Conservation (phyloP, 2,888 invertebrate genomes). For the Horisme vitalbata region DNA sequence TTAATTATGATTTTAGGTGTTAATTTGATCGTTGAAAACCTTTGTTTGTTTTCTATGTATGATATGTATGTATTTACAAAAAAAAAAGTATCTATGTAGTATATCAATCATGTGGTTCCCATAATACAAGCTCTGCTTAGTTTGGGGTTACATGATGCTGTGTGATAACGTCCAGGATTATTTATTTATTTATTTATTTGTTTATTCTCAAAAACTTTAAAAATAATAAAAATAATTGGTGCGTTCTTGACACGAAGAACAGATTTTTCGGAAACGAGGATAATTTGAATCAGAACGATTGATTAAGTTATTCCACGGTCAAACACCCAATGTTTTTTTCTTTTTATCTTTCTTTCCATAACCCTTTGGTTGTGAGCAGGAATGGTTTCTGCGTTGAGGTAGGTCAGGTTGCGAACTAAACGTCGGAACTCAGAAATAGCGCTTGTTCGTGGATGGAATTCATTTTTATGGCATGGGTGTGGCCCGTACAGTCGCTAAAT, state of each 20-base stretch:
- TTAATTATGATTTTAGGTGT: conserved; percentile 60
- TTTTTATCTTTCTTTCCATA: conserved; percentile 8
- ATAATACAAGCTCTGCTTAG: too few relatives aligned
- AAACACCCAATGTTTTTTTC: conserved; percentile 1
- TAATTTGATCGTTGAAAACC: conserved; percentile 28
- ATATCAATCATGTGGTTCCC: too few relatives aligned
- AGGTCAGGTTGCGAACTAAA: conserved; percentile 19
- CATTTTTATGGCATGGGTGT: conserved; percentile 3
- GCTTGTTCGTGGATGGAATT: background rate
- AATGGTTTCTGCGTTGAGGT: conserved; percentile 26
- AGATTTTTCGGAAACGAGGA: background rate
- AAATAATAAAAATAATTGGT: conserved; percentile 6
- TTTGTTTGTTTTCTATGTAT: too few relatives aligned
- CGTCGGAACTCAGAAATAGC: background rate
- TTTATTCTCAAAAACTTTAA: too few relatives aligned
- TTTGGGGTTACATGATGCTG: too few relatives aligned
- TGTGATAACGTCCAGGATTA: too few relatives aligned
- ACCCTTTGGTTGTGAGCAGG: conserved; percentile 11
- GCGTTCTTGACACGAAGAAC: too few relatives aligned
- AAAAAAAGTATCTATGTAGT: too few relatives aligned
- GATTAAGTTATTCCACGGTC: conserved; percentile 1
- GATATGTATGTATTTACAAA: too few relatives aligned
- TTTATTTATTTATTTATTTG: too few relatives aligned
- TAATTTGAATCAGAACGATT: background rate
- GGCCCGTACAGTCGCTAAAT: conserved; percentile 1